A percentile compares a stretch with the other conserved stretches of the same genome.
phyloP scores from a whole-genome alignment of 2,888 invertebrate species.

The Gymnoscelis rufifasciata region DNA sequence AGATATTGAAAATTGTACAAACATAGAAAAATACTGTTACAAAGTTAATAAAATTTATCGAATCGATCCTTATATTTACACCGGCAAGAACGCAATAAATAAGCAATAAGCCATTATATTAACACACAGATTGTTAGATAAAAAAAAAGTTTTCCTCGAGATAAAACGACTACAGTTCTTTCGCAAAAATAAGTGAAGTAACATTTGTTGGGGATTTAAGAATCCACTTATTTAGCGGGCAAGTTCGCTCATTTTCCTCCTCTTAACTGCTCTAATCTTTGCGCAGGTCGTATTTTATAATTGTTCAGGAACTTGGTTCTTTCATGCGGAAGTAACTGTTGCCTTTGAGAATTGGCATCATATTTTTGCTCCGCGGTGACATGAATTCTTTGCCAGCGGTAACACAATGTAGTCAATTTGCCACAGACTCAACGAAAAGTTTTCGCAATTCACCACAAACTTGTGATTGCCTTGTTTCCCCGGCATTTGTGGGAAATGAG shows the following conservation, averaged over 20 bases:
- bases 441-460: constrained; percentile 53
- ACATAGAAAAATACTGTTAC: no score
- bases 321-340: constrained; percentile 35
- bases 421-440: constrained; percentile 50
- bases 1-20: no score
- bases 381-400: constrained; percentile 31
- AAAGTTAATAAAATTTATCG: no score
- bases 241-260: constrained; percentile 17
- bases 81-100: no score
- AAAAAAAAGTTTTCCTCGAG: constrained; percentile 8
- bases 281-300: constrained; percentile 33
- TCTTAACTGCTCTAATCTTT: constrained; percentile 17
- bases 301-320: constrained; percentile 26
- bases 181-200: constrained; percentile 17
- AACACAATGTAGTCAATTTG: constrained; percentile 67
- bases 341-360: constrained; percentile 34
- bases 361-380: constrained; percentile 37
- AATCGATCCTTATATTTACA: no score
- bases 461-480: constrained; percentile 69
- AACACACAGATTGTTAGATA: not conserved
- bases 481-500: constrained; percentile 53
- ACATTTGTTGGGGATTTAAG: constrained; percentile 15
- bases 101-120: not conserved
- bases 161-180: constrained; percentile 8
- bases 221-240: constrained; percentile 9